Evolutionary conservation across 2,113 vertebrate genomes (phyloP), one percentile per base, ranked within the genome.

Genomic region (Engraulis encrasicolus): DNA sequence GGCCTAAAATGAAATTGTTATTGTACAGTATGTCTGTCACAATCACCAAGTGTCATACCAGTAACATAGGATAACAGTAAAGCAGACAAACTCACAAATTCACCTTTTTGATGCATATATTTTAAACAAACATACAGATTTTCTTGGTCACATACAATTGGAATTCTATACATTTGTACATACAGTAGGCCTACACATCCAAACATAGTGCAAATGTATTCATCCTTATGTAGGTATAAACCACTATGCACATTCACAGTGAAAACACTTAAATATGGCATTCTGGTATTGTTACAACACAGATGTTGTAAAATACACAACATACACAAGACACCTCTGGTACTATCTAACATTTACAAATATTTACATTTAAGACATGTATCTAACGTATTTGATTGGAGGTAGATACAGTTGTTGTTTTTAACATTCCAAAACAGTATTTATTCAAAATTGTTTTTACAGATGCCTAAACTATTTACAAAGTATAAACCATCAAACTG

Each of bases 201-300:
- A 74, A 74, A 34, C 66, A 66, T 66, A 74, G 66, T 74, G 66
- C 66, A 74, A 17, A 74, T 74, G 34, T 19, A 12, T 34, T 5
- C 23, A 66, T 66, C 66, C 27, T 74, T 74, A 31, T 17, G 27
- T 34, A 34, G 27, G 66, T 74, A 74, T 74, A 74, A 34, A 74
- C 58, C 27, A 66, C 12, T 74, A 74, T 74, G 66, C 27, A 74
- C 66, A 74, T 74, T 36, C 34, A 74, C 27, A 74, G 31, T 74
- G 23, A 74, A 74, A 74, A 74, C 27, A 31, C 31, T 15, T 17
- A 74, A 74, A 74, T 74, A 74, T 74, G 66, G 66, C 66, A 74
- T 74, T 74, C 14, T 74, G 66, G 27, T 74, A 74, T 15, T 17
- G 66, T 74, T 74, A 36, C 2, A 74, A 36, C 66, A 74, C 15